Base-by-base conservation (phyloP, 2,888 invertebrate species). In the Clepsis dumicolana region DNA sequence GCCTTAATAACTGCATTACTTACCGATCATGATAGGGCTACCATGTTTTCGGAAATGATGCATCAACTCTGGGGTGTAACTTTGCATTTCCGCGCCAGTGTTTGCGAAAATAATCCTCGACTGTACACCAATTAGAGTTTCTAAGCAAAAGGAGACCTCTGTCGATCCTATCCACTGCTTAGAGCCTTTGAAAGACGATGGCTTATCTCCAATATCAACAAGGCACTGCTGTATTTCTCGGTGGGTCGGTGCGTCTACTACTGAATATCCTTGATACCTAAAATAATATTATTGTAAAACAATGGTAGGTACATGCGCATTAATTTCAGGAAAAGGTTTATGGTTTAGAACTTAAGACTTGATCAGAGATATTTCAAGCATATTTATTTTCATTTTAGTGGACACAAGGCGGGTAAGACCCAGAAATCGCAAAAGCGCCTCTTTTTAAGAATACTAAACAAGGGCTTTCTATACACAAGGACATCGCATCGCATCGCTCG, bases 101-200 rank as follows among this genome's bases (percentile, higher is more conserved):
- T 96, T 96, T 0, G 98, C 97, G 80, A 96, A 96, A 71, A 99
- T 93, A 73, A 99, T 97, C 85, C 97, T 97, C 0, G 96, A 95
- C 59, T 96, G 95, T 0, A 98, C 94, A 56, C 96, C 95, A 7
- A 98, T 90, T 69, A 98, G 91, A 35, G 97, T 95, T 82, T 98
- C 97, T 71, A 99, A 90, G 71, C 98, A 98, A 93, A 97, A 99
- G 88, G 97, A 96, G 14, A 99, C 98, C 94, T 99, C 99, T 4
- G 98, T 98, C 0, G 99, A 99, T 7, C 99, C 99, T 83, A 99
- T 99, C 99, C 99, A 99, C 83, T 98, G 97, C 70, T 95, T 96
- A 0, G 98, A 98, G 24, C 98, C 98, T 57, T 99, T 92, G 90
- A 99, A 99, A 60, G 94, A 94, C 0, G 95, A 84, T 1, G 96